Conservation (phyloP, 2,797 vertebrate species). For the Tangara arthus region DNA sequence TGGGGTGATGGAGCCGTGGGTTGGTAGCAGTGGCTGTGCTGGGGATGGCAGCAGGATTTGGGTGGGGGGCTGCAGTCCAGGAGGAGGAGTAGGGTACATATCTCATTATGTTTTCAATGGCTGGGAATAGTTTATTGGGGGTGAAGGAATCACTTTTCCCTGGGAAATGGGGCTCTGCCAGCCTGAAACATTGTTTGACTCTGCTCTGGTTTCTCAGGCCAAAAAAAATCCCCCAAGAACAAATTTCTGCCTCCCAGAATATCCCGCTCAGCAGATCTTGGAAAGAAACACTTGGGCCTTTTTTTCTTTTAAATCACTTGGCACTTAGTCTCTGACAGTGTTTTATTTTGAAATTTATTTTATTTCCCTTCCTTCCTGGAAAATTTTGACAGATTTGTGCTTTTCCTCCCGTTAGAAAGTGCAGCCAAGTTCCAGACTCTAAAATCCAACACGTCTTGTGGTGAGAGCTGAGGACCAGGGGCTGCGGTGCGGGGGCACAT, state of each 20-base stretch:
- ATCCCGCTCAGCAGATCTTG: not conserved
- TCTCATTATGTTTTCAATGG: rapidly evolving
- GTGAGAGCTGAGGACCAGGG: not conserved
- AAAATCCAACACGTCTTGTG: not conserved
- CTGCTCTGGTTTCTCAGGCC: not conserved
- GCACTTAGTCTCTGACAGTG: not conserved
- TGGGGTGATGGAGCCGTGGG: not conserved
- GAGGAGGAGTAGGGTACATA: not conserved
- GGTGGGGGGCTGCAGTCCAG: not conserved
- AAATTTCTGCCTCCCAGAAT: not conserved
- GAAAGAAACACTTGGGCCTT: not conserved
- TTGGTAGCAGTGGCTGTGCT: not conserved
- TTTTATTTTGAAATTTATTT: constrained; percentile 1
- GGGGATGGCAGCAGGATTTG: not conserved
- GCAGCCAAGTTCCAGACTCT: not conserved
- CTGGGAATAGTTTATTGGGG: not conserved
- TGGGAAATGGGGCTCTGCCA: not conserved
- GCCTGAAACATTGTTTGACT: not conserved
- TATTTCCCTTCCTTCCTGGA: not conserved
- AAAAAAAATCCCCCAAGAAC: not conserved
- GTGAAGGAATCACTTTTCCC: not conserved
- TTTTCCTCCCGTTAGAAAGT: not conserved
- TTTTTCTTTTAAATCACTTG: not conserved
- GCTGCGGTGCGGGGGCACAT: not conserved
- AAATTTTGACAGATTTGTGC: constrained; percentile 3